These are phyloP conservation scores for Theristicus caerulescens DNA, from an alignment of 2,113 vertebrate species.

Conservation along the genomic window DNA sequence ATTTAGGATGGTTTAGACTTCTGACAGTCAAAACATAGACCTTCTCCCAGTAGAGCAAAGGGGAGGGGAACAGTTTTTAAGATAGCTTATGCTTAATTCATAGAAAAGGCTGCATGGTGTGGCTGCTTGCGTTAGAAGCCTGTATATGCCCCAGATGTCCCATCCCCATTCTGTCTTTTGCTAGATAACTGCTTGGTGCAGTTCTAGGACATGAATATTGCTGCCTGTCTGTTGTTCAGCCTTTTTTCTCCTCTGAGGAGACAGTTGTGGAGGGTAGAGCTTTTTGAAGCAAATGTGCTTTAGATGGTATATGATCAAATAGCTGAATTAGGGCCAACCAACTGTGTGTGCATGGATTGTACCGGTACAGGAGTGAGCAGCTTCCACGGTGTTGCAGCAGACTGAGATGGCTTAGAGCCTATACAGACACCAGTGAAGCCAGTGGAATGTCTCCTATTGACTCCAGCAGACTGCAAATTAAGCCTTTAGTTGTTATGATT, in stretches of 20 bases:
- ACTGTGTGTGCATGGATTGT: not conserved
- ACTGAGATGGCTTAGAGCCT: not conserved
- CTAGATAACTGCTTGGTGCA: not conserved
- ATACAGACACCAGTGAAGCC: not conserved
- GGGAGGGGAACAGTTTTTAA: not conserved
- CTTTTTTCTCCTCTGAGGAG: not conserved
- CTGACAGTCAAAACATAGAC: not conserved
- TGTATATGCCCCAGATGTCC: not conserved
- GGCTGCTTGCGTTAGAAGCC: not conserved
- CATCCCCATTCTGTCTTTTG: not conserved
- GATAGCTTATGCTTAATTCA: not conserved
- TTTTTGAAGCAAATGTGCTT: not conserved
- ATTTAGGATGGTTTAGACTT: not conserved
- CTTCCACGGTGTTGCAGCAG: not conserved
- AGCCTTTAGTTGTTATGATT: slow-evolving; percentile 30
- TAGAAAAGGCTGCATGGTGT: not conserved
- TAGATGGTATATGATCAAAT: not conserved
- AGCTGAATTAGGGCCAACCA: not conserved
- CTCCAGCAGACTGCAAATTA: slow-evolving; percentile 48
- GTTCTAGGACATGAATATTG: not conserved
- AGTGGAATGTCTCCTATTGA: slow-evolving; percentile 36
- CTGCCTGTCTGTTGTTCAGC: not conserved
- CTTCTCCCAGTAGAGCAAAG: not conserved
- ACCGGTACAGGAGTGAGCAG: not conserved
- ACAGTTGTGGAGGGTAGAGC: not conserved